A percentile compares a stretch with the other conserved stretches of the same genome.
Conservation (phyloP, 2,888 invertebrate species). For the Rhamphomyia laevipes region DNA sequence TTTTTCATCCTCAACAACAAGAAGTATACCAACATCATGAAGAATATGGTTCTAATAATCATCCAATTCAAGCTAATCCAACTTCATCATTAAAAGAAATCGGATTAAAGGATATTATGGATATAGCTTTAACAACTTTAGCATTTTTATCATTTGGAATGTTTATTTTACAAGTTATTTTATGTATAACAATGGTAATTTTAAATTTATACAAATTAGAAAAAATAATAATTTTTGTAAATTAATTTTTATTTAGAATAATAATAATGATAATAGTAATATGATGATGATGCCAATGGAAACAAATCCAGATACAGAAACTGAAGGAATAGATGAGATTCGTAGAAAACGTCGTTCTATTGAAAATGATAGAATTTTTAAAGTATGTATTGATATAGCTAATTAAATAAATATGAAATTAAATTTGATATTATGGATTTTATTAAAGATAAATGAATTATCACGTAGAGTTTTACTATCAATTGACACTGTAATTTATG, state of each 20-base stretch:
- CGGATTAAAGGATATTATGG: slow-evolving; percentile 36
- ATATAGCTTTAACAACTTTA: slow-evolving; percentile 67
- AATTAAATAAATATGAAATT: too few relatives aligned
- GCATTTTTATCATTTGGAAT: slow-evolving; percentile 72
- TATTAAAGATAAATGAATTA: slow-evolving; percentile 39
- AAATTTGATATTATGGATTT: neutral
- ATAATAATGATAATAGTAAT: slow-evolving; percentile 23
- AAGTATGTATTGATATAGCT: slow-evolving; percentile 9
- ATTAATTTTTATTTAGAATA: neutral
- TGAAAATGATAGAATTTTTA: slow-evolving; percentile 5
- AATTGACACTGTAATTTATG: slow-evolving; percentile 44
- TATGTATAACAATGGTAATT: slow-evolving; percentile 50
- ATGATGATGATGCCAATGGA: slow-evolving; percentile 39
- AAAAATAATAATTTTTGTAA: neutral
- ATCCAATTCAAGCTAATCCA: neutral
- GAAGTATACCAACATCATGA: neutral
- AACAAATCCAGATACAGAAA: slow-evolving; percentile 15
- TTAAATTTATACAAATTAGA: neutral
- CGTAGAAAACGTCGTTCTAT: slow-evolving; percentile 20
- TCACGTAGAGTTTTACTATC: slow-evolving; percentile 43
- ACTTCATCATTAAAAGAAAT: neutral
- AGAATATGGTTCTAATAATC: neutral
- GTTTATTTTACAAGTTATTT: slow-evolving; percentile 65
- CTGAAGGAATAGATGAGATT: slow-evolving; percentile 23
- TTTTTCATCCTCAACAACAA: neutral